Evolutionary conservation across 1,140 invertebrate genomes (phyloP).

Genomic region (Macrocentrus cingulum): DNA sequence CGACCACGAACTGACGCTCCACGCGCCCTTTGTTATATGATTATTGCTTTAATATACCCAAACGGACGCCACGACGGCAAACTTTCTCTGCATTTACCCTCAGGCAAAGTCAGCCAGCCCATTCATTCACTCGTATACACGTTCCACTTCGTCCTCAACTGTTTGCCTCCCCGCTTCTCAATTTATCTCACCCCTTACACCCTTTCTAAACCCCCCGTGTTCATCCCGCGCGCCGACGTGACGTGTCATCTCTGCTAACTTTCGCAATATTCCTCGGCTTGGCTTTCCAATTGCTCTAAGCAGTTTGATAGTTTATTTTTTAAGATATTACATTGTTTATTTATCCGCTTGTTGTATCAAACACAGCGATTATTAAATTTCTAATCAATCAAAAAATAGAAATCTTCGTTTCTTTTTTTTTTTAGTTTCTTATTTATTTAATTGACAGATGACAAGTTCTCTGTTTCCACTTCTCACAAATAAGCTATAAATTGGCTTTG

Average conservation of each 20-base stretch:
- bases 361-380: too few relatives aligned
- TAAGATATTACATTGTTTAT: too few relatives aligned
- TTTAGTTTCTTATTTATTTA: too few relatives aligned
- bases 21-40: slow-evolving; percentile 51
- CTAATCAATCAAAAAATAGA: too few relatives aligned
- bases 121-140: slow-evolving; percentile 33
- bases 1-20: slow-evolving; percentile 35
- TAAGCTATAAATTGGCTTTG: too few relatives aligned
- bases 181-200: slow-evolving; percentile 20
- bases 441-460: too few relatives aligned
- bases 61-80: slow-evolving; percentile 20
- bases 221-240: background rate
- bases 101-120: slow-evolving; percentile 28
- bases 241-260: slow-evolving; percentile 6
- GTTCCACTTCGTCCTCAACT: slow-evolving; percentile 29
- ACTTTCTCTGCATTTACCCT: slow-evolving; percentile 26
- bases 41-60: slow-evolving; percentile 49
- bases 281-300: too few relatives aligned
- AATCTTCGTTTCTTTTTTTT: too few relatives aligned
- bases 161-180: slow-evolving; percentile 26
- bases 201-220: slow-evolving; percentile 2
- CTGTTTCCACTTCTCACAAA: too few relatives aligned
- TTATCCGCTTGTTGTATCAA: too few relatives aligned
- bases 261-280: slow-evolving; percentile 13
- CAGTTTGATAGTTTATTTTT: too few relatives aligned